A percentile compares a stretch with the other conserved stretches of the same genome.
These are phyloP conservation scores for Ondatra zibethicus DNA, from an alignment of 2,113 vertebrate genomes.

Conservation along the genomic window DNA sequence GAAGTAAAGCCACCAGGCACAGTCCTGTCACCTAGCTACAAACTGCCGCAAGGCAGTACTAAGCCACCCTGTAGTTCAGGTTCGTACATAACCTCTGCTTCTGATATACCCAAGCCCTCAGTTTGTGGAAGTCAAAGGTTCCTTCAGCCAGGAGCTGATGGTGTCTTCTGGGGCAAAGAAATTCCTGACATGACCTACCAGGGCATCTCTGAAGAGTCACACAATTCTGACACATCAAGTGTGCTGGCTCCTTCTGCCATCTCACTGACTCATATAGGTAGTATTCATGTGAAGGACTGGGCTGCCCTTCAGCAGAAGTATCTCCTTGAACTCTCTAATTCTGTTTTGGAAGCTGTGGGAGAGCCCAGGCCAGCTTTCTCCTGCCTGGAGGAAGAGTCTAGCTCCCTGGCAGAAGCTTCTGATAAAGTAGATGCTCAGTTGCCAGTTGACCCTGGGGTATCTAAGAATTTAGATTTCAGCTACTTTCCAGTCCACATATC, in stretches of 20 bases:
- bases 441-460: conserved; percentile 37
- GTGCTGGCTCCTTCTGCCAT: conserved; percentile 32
- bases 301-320: conserved; percentile 79
- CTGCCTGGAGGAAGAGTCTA: conserved; percentile 63
- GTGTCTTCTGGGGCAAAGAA: conserved; percentile 7
- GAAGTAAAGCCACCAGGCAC: conserved; percentile 78
- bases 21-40: conserved; percentile 73
- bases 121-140: not conserved
- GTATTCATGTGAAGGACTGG: conserved; percentile 47
- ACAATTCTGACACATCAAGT: not conserved
- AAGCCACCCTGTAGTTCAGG: conserved; percentile 30
- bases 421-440: conserved; percentile 47
- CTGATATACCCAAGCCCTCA: conserved; percentile 64
- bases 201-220: conserved; percentile 18
- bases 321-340: conserved; percentile 66
- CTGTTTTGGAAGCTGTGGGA: conserved; percentile 59
- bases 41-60: conserved; percentile 64
- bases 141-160: not conserved
- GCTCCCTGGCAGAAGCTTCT: conserved; percentile 57
- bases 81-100: conserved; percentile 63
- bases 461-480: conserved; percentile 48
- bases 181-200: not conserved
- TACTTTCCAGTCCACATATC: not conserved
- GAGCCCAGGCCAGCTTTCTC: conserved; percentile 58
- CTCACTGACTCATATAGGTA: conserved; percentile 24